Conservation (phyloP, 2,113 vertebrate genomes). For the Lipotes vexillifer region DNA sequence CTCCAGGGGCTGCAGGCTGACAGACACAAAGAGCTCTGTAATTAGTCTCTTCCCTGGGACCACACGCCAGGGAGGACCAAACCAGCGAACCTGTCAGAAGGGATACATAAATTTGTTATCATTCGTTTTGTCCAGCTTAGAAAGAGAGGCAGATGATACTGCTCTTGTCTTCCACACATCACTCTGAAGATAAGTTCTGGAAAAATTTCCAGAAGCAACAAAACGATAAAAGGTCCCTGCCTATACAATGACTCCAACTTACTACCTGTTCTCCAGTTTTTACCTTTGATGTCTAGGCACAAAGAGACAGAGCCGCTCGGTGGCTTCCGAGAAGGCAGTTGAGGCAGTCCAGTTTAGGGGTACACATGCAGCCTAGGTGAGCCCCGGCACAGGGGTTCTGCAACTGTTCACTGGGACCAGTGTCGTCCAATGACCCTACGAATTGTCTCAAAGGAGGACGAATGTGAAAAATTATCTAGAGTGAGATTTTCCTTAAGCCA, state of each 20-base stretch:
- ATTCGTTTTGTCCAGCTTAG: neutral
- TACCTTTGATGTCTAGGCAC: constrained; percentile 38
- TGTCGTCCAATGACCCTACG: neutral
- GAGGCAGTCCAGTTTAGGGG: neutral
- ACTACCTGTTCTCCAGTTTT: constrained; percentile 28
- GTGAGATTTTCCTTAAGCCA: neutral
- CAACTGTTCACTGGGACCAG: neutral
- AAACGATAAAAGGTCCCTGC: neutral
- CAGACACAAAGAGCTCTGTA: neutral
- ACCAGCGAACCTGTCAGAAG: neutral
- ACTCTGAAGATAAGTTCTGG: constrained; percentile 15
- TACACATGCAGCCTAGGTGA: neutral
- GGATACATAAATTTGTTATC: neutral
- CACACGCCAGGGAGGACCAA: rapidly evolving
- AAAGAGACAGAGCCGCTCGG: neutral
- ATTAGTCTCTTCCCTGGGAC: neutral
- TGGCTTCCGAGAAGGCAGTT: constrained; percentile 30
- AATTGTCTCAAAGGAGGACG: neutral
- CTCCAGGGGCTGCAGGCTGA: neutral
- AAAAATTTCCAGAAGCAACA: constrained; percentile 20
- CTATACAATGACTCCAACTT: neutral
- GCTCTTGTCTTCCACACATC: neutral
- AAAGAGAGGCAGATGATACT: neutral
- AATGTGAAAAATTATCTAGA: neutral
- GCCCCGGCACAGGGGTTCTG: neutral